Conservation (phyloP, 2,797 vertebrate species). For the Eulemur albifrons region DNA sequence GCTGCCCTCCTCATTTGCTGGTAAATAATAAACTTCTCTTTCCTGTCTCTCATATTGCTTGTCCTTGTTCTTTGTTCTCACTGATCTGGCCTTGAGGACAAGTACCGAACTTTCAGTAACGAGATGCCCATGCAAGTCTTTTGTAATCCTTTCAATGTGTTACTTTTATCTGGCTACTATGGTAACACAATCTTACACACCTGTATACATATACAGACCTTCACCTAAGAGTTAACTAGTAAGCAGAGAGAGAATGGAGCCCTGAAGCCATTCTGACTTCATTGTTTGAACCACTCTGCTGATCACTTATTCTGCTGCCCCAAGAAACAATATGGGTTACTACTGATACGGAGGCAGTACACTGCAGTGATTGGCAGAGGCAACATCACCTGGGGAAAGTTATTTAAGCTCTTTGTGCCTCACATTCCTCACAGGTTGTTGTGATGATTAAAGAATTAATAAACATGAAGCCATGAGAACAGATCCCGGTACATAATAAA, state of each 20-base stretch:
- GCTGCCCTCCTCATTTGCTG: too few relatives aligned
- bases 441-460: background rate
- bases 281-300: background rate
- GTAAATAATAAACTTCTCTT: too few relatives aligned
- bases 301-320: background rate
- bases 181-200: background rate
- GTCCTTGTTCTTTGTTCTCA: too few relatives aligned
- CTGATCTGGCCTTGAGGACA: too few relatives aligned
- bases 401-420: background rate
- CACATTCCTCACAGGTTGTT: background rate
- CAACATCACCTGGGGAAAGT: background rate
- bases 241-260: background rate
- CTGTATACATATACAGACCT: background rate
- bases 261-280: background rate
- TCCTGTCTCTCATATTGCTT: too few relatives aligned
- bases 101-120: too few relatives aligned
- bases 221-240: background rate
- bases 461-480: background rate
- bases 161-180: background rate
- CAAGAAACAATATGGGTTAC: background rate
- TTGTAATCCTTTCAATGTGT: background rate
- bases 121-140: background rate
- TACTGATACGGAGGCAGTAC: background rate
- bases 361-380: background rate
- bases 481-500: background rate